phyloP scores from a whole-genome alignment of 1,140 invertebrate genomes.

The Zaprionus africanus region DNA sequence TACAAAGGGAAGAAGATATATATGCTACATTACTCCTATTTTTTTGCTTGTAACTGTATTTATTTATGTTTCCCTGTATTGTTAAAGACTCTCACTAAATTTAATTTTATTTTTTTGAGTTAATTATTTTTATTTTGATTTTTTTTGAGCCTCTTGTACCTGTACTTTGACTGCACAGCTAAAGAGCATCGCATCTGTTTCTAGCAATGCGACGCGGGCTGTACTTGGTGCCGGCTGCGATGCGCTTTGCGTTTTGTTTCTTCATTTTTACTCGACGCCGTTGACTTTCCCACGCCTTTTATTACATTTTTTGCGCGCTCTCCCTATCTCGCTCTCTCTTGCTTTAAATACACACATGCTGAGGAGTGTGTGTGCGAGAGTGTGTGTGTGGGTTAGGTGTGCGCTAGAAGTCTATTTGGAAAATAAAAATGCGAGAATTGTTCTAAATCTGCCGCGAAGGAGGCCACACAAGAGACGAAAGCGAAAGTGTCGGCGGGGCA shows the following conservation, averaged over 20 bases:
- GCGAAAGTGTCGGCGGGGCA: background rate
- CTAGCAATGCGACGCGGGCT: slow-evolving; percentile 8
- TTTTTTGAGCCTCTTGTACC: too few species aligned
- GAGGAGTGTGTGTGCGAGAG: background rate
- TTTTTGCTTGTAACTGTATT: too few species aligned
- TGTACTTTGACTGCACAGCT: too few species aligned
- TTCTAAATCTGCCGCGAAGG: slow-evolving; percentile 63
- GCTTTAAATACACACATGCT: slow-evolving; percentile 22
- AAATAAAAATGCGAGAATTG: slow-evolving; percentile 73
- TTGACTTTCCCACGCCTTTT: slow-evolving; percentile 60
- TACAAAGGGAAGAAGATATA: too few species aligned
- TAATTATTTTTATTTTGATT: too few species aligned
- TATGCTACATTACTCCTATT: too few species aligned
- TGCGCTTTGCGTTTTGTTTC: slow-evolving; percentile 38
- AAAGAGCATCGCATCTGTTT: background rate
- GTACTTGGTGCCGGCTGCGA: slow-evolving; percentile 35
- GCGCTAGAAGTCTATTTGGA: background rate
- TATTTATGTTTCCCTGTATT: too few species aligned
- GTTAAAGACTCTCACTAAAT: too few species aligned
- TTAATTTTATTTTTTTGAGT: background rate
- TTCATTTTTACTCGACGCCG: slow-evolving; percentile 48
- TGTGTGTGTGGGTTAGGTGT: background rate
- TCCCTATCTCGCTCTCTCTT: background rate
- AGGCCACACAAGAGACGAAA: slow-evolving; percentile 4
- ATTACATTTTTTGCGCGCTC: slow-evolving; percentile 17